Evolutionary conservation across 1,140 invertebrate genomes (phyloP).

Genomic region (Daktulosphaira vitifoliae): DNA sequence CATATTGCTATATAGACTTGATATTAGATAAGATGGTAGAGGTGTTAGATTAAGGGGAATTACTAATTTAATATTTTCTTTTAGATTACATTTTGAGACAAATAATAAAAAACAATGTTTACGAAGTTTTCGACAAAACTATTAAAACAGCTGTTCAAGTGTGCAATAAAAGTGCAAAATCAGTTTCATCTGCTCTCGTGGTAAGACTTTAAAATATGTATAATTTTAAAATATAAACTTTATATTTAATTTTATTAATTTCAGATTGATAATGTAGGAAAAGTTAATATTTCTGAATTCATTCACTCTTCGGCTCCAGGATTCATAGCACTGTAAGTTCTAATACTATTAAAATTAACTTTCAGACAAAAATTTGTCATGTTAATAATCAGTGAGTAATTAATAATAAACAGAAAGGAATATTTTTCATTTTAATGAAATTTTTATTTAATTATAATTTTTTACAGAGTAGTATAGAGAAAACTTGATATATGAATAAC

Average conservation of each 20-base stretch:
- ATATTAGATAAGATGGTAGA: too few relatives aligned
- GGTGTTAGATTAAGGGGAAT: too few relatives aligned
- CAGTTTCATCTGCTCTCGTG: background rate
- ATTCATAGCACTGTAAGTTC: constrained; percentile 17
- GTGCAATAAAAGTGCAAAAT: constrained; percentile 12
- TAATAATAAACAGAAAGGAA: too few relatives aligned
- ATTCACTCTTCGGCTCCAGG: constrained; percentile 20
- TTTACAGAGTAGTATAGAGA: too few relatives aligned
- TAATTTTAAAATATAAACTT: background rate
- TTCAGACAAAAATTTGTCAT: too few relatives aligned
- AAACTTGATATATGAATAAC: too few relatives aligned
- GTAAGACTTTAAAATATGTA: background rate
- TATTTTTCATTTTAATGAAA: too few relatives aligned
- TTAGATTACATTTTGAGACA: constrained; percentile 25
- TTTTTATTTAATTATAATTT: too few relatives aligned
- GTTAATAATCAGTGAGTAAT: too few relatives aligned
- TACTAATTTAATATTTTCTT: background rate
- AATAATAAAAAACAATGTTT: constrained; percentile 3
- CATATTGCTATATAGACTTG: too few relatives aligned
- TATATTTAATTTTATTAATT: background rate
- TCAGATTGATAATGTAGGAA: constrained; percentile 7
- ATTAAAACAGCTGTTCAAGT: background rate
- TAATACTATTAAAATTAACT: too few relatives aligned
- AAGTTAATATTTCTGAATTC: constrained; percentile 9
- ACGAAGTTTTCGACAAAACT: constrained; percentile 7